Evolutionary conservation across 2,888 invertebrate genomes (phyloP), one percentile per base, ranked within the genome.

Genomic region (Eurytoma californica): DNA sequence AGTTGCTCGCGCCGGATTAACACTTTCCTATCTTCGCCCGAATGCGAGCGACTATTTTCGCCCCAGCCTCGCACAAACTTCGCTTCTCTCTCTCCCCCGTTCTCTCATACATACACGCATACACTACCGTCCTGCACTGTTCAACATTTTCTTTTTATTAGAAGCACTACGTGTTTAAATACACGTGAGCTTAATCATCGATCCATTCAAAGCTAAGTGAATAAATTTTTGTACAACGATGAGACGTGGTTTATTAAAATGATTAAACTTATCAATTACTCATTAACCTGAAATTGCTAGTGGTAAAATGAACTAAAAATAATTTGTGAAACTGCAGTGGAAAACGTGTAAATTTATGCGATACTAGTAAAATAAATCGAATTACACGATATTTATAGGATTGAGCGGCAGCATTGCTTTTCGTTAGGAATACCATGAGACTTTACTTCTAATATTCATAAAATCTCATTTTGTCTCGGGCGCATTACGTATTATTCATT

Each of bases 1-100:
- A 91, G 91, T 91, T 91, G 90, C 90, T 88, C 88, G 87, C 88
- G 89, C 88, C 88, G 92, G 92, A 92, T 92, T 92, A 92, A 92
- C 92, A 92, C 92, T 91, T 89, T 91, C 91, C 91, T 92, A 91
- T 90, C 89, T 90, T 84, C 83, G 81, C 85, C 84, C 83, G 85
- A 83, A 87, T 86, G 86, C 83, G 39, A 7, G 83, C 85, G 77
- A 63, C 86, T 84, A 85, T 88, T 87, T 84, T 80, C 82, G 69
- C 39, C 9, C 83, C 82, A 85, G 85, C 83, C 82, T 73, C 73
- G 9, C 77, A 77, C 77, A 82, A 84, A 83, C 82, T 83, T 70
- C 14, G 77, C 81, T 78, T 82, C 81, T 18, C 47, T 7, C 18
- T 55, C n/a, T 82, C 81, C 79, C 75, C 80, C 78, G 30, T 65